These are phyloP conservation scores for Falco cherrug DNA, from an alignment of 2,797 vertebrate species.

Conservation along the genomic window DNA sequence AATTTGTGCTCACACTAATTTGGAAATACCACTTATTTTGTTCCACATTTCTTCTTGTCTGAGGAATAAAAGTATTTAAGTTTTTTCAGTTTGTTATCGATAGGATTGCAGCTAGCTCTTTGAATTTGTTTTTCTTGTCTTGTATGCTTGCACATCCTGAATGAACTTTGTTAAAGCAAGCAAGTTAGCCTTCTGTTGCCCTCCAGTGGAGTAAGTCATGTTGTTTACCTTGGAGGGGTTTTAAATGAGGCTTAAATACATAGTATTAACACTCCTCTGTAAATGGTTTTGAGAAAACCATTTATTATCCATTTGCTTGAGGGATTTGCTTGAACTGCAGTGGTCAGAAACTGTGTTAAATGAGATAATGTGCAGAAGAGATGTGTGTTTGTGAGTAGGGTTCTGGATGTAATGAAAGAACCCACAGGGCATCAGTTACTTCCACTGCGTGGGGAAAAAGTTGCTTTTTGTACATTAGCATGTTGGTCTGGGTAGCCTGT, in stretches of 20 bases:
- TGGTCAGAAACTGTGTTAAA: neutral
- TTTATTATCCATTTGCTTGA: constrained; percentile 24
- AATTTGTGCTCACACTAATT: neutral
- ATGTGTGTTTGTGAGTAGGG: neutral
- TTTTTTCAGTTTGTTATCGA: neutral
- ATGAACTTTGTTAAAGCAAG: neutral
- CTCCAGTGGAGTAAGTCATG: neutral
- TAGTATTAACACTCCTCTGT: neutral
- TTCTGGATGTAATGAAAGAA: neutral
- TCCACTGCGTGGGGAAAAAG: neutral
- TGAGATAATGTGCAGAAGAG: neutral
- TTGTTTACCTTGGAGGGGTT: neutral
- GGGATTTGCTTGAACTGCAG: neutral
- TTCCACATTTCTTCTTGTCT: neutral
- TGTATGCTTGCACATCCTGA: neutral
- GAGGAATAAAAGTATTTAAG: neutral
- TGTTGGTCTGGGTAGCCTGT: neutral
- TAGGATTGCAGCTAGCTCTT: neutral
- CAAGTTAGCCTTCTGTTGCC: neutral
- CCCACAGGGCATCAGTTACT: neutral
- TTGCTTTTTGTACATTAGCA: neutral
- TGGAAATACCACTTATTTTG: neutral
- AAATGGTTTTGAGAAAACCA: neutral
- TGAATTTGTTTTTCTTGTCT: neutral
- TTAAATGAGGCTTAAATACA: constrained; percentile 7